Percentiles rank a stretch among this genome's conserved stretches.
These are phyloP conservation scores for Gymnocypris eckloni DNA, from an alignment of 2,797 vertebrate genomes.

Conservation along the genomic window DNA sequence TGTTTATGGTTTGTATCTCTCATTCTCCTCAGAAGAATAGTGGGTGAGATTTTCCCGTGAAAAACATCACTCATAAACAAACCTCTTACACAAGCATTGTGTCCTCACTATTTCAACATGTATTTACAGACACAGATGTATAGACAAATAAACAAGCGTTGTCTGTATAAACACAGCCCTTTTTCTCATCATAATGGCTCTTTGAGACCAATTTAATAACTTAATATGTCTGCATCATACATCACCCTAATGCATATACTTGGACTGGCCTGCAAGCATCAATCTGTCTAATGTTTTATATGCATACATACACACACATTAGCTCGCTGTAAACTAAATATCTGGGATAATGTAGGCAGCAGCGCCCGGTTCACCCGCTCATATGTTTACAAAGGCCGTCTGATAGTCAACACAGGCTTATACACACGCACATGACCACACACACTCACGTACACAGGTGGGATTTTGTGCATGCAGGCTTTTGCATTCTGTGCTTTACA, in stretches of 20 bases:
- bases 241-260: conserved; percentile 29
- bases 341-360: conserved; percentile 32
- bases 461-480: conserved; percentile 1
- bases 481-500: conserved; percentile 26
- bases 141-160: conserved; percentile 58
- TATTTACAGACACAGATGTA: conserved; percentile 53
- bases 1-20: conserved; percentile 55
- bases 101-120: conserved; percentile 51
- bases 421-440: conserved; percentile 26
- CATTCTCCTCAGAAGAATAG: conserved; percentile 53
- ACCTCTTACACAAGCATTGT: conserved; percentile 37
- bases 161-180: conserved; percentile 54
- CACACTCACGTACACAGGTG: conserved; percentile 42
- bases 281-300: conserved; percentile 33
- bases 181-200: conserved; percentile 34
- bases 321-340: not conserved
- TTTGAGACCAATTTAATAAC: conserved; percentile 51
- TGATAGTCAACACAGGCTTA: conserved; percentile 26
- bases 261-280: conserved; percentile 5
- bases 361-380: not conserved
- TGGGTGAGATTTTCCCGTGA: conserved; percentile 52
- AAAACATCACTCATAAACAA: conserved; percentile 58
- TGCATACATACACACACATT: conserved; percentile 20
- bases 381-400: conserved; percentile 31
- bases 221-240: conserved; percentile 42